These are phyloP conservation scores for Lathamus discolor DNA, from an alignment of 2,113 vertebrate species.

Conservation along the genomic window DNA sequence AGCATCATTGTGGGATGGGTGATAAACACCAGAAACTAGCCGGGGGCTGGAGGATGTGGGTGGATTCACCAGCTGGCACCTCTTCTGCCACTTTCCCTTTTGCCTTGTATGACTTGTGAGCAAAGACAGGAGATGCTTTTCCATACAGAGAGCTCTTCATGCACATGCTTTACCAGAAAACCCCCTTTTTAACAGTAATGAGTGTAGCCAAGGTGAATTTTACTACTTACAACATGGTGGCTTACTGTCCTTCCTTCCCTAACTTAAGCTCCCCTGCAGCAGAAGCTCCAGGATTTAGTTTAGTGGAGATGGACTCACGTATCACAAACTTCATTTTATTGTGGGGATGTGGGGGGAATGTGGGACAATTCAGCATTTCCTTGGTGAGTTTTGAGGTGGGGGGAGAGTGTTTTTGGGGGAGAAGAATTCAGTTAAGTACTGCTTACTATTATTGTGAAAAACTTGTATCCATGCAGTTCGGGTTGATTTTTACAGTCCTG, in stretches of 20 bases:
- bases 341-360: fast-evolving
- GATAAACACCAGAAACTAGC: neutral
- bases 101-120: neutral
- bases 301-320: fast-evolving
- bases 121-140: neutral
- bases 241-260: neutral
- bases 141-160: neutral
- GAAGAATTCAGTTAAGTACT: neutral
- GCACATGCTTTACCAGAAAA: neutral
- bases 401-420: neutral
- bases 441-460: neutral
- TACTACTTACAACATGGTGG: neutral
- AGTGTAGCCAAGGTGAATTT: neutral
- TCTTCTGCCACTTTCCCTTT: neutral
- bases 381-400: neutral
- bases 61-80: neutral
- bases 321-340: neutral
- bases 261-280: neutral
- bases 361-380: neutral
- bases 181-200: neutral
- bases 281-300: neutral
- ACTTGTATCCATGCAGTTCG: neutral
- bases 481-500: neutral
- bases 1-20: neutral
- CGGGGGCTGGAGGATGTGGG: neutral